phyloP scores from a whole-genome alignment of 1,140 invertebrate species.

The Subanguina moxae region DNA sequence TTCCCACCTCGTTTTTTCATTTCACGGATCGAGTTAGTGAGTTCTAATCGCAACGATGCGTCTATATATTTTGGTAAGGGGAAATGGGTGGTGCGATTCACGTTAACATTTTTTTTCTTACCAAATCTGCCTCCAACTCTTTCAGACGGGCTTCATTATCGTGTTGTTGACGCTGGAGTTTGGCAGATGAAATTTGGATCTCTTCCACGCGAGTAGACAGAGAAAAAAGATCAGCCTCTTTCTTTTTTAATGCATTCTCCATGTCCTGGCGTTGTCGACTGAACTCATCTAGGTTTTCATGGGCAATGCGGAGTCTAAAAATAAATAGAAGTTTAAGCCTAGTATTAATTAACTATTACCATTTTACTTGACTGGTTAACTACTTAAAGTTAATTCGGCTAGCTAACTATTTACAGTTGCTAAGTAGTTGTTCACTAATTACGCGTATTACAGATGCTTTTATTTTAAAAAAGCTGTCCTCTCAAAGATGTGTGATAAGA shows the following conservation, averaged over 20 bases:
- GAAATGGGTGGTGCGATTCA: too few species aligned
- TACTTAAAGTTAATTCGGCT: background rate
- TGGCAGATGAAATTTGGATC: conserved; percentile 87
- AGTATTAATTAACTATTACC: too few species aligned
- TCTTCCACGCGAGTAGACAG: conserved; percentile 79
- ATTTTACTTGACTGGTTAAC: background rate
- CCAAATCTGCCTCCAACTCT: conserved; percentile 93
- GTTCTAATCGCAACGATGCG: too few species aligned
- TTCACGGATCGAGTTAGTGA: too few species aligned
- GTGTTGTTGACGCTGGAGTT: conserved; percentile 90
- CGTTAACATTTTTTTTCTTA: conserved; percentile 95
- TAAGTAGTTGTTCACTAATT: too few species aligned
- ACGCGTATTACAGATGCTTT: too few species aligned
- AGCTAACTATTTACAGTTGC: too few species aligned
- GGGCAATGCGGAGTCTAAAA: conserved; percentile 44
- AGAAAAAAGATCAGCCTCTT: conserved; percentile 55
- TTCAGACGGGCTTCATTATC: conserved; percentile 91
- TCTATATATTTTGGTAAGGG: too few species aligned
- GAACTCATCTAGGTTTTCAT: conserved; percentile 65
- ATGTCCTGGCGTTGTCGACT: conserved; percentile 63
- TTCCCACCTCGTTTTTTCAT: too few species aligned
- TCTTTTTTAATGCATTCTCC: conserved; percentile 48
- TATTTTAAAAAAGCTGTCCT: too few species aligned
- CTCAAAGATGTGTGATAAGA: too few species aligned
- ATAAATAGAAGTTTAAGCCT: too few species aligned